A percentile compares a stretch with the other conserved stretches of the same genome.
These are phyloP conservation scores for Athalia rosae DNA, from an alignment of 2,888 invertebrate genomes.

Conservation along the genomic window DNA sequence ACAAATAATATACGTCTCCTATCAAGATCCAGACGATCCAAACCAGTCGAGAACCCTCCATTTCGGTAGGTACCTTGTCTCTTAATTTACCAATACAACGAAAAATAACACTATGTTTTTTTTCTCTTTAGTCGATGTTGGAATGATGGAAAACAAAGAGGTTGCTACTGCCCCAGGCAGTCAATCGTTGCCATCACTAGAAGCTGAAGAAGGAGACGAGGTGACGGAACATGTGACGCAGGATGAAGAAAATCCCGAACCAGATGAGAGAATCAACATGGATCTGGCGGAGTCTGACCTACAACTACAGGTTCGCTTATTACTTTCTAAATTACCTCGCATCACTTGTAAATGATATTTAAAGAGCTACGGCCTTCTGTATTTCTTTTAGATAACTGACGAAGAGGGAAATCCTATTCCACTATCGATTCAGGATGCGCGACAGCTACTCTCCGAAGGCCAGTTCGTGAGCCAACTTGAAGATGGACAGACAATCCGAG, in stretches of 20 bases:
- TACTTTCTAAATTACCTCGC: too few relatives aligned
- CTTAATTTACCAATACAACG: neutral
- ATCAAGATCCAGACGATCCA: conserved; percentile 73
- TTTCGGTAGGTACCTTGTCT: conserved; percentile 58
- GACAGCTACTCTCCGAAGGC: conserved; percentile 78
- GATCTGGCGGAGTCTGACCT: conserved; percentile 65
- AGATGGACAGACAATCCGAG: conserved; percentile 67
- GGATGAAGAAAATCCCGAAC: conserved; percentile 51
- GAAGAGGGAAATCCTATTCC: conserved; percentile 82
- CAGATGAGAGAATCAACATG: conserved; percentile 58
- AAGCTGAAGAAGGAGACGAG: conserved; percentile 56
- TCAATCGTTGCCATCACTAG: conserved; percentile 61
- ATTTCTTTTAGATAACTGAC: conserved; percentile 78
- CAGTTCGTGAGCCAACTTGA: conserved; percentile 69
- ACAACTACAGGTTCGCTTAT: conserved; percentile 61
- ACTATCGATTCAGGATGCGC: conserved; percentile 82
- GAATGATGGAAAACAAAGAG: conserved; percentile 61
- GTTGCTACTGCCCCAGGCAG: conserved; percentile 51
- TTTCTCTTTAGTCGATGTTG: conserved; percentile 62
- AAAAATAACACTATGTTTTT: neutral
- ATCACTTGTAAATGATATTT: neutral
- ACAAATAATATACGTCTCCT: conserved; percentile 75
- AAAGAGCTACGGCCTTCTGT: neutral
- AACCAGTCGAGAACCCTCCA: conserved; percentile 71
- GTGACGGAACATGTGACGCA: conserved; percentile 51